Percentiles rank a stretch among this genome's conserved stretches.
These are phyloP conservation scores for Puntigrus tetrazona DNA, from an alignment of 2,113 vertebrate genomes.

Conservation along the genomic window DNA sequence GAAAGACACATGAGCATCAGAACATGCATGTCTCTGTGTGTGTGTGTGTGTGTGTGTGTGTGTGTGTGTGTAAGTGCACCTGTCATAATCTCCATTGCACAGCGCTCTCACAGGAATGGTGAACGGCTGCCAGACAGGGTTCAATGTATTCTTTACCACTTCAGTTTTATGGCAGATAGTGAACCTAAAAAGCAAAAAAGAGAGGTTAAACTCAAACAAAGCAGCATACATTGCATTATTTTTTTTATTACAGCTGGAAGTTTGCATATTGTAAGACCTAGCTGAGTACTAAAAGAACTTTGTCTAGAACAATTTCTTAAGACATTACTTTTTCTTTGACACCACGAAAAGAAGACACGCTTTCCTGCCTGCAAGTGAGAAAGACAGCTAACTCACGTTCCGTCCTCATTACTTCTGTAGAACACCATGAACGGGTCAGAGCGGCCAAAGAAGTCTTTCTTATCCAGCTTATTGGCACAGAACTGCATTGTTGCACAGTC, in stretches of 20 bases:
- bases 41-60: conserved; percentile 14
- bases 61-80: conserved; percentile 69
- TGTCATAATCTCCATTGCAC: conserved; percentile 91
- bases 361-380: background rate
- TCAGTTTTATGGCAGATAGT: conserved; percentile 80
- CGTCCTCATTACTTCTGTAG: conserved; percentile 91
- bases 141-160: conserved; percentile 85
- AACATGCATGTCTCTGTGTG: background rate
- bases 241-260: background rate
- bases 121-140: conserved; percentile 88
- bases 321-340: background rate
- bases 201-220: conserved; percentile 9
- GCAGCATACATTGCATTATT: background rate
- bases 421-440: conserved; percentile 93
- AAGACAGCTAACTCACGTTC: conserved; percentile 80
- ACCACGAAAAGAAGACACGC: background rate
- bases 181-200: conserved; percentile 65
- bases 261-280: background rate
- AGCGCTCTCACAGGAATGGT: conserved; percentile 88
- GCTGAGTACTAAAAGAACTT: background rate
- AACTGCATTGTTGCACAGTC: conserved; percentile 91
- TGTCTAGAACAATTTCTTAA: background rate
- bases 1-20: background rate
- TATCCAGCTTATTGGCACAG: conserved; percentile 92
- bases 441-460: conserved; percentile 94